A percentile compares a stretch with the other conserved stretches of the same genome.
Conservation (phyloP, 2,113 vertebrate species). For the Hucho hucho region DNA sequence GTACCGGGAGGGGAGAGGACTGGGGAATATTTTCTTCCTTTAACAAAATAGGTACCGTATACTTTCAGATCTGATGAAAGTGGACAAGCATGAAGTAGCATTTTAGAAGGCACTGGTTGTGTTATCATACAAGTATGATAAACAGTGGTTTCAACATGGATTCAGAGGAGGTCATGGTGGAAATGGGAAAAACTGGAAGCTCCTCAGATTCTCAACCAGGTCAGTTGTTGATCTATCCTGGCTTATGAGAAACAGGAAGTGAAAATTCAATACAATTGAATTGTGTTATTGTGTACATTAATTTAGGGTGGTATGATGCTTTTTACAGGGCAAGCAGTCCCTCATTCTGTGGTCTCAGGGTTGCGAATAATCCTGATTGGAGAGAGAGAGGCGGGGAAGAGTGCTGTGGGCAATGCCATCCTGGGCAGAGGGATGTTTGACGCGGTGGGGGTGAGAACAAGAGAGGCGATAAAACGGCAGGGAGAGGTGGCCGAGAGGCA, state of each 20-base stretch:
- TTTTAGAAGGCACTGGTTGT: too few relatives aligned
- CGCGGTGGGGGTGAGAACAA: slow-evolving; percentile 33
- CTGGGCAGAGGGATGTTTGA: slow-evolving; percentile 1
- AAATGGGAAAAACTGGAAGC: background rate
- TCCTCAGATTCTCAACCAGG: background rate
- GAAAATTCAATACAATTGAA: too few relatives aligned
- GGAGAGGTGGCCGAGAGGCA: slow-evolving; percentile 14
- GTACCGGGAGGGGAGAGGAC: background rate
- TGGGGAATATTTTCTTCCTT: background rate
- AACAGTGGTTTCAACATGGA: background rate
- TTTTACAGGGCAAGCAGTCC: background rate
- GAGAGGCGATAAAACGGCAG: slow-evolving; percentile 6
- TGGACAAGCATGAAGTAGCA: too few relatives aligned
- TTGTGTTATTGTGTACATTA: too few relatives aligned
- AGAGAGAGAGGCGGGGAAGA: background rate
- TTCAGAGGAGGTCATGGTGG: background rate
- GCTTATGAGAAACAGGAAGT: background rate
- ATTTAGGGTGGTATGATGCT: background rate
- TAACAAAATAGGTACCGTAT: too few relatives aligned
- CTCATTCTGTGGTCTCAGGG: background rate
- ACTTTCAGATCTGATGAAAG: too few relatives aligned
- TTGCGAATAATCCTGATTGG: slow-evolving; percentile 4
- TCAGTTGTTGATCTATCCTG: background rate
- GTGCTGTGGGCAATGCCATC: slow-evolving; percentile 5
- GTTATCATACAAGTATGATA: too few relatives aligned